A percentile compares a stretch with the other conserved stretches of the same genome.
Evolutionary conservation across 2,113 vertebrate species (phyloP).

Genomic region (Morone saxatilis): DNA sequence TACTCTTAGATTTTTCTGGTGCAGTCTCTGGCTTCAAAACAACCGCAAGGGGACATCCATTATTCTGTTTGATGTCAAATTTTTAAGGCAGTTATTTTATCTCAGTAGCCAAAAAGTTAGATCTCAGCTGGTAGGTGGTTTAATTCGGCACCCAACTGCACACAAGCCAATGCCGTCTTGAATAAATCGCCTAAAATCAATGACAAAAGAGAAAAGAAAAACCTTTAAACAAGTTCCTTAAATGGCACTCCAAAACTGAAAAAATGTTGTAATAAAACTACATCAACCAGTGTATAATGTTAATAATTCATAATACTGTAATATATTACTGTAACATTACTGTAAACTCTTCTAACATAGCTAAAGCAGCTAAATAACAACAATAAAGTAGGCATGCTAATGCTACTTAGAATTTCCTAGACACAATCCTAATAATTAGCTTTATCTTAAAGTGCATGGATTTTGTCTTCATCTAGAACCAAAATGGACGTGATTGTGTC

Average conservation of each 20-base stretch:
- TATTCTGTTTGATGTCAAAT: constrained; percentile 43
- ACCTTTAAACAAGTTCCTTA: background rate
- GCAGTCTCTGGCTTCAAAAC: constrained; percentile 12
- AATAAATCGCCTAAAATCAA: constrained; percentile 8
- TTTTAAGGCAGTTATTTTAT: constrained; percentile 27
- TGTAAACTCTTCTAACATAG: background rate
- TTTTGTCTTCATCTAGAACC: background rate
- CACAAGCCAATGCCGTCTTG: background rate
- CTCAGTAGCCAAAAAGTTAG: constrained; percentile 26
- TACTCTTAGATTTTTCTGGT: constrained; percentile 19
- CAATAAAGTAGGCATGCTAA: background rate
- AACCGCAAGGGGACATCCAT: background rate
- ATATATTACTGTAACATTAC: background rate
- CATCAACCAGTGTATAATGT: background rate
- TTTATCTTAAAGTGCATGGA: background rate
- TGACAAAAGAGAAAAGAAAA: background rate
- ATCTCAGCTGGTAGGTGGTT: constrained; percentile 31
- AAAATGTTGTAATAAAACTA: background rate
- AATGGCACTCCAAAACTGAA: background rate
- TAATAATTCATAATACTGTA: background rate
- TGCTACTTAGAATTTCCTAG: background rate
- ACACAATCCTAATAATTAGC: background rate
- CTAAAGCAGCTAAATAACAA: background rate
- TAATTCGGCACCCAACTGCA: constrained; percentile 26
- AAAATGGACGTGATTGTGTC: too few species aligned